Evolutionary conservation across 2,797 vertebrate genomes (phyloP), one percentile per base, ranked within the genome.

Genomic region (Tadarida brasiliensis): DNA sequence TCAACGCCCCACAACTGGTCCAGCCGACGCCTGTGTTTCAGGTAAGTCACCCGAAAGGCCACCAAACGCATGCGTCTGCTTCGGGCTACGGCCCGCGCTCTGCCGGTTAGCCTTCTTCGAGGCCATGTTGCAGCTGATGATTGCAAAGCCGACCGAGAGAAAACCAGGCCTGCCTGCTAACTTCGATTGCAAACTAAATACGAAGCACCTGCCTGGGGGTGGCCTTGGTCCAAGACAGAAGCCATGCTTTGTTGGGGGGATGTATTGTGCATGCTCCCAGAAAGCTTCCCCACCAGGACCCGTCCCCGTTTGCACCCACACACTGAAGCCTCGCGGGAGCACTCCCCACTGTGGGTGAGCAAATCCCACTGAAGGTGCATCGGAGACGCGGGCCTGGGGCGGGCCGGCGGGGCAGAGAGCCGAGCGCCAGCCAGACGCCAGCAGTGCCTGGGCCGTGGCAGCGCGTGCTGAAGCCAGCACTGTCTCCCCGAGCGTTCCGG

Each of bases 401-500:
- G 0, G 26, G 54, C 26, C 5, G 3, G 47, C 2, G 0, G 14
- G 26, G 33, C 26, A 19, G 70, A 12, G 54, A 12, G 33, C 20
- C 24, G 68, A 7, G 17, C 35, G 11, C n/a, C 87, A 17, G 16
- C 44, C 22, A 1, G 6, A 78, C 33, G 2, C 63, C 10, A 8
- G 14, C 15, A 0, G 8, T 44, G 3, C 8, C 14, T 5, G 14
- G 1, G 4, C 1, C 3, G 0, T 35, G n/a, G 14, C 20, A 17
- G 33, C 54, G 4, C 74, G 30, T 0, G 11, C 33, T 0, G 7
- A 1, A 12, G 56, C 0, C 3, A 74, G 57, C 22, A 22, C 28
- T 2, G 67, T 63, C 65, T 8, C 10, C 9, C 2, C 22, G 44
- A 10, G 7, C n/a, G 67, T 15, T 22, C 12, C 0, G 16, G 20